Percentiles rank a stretch among this genome's conserved stretches.
Evolutionary conservation across 2,113 vertebrate genomes (phyloP).

Genomic region (Asarcornis scutulata): DNA sequence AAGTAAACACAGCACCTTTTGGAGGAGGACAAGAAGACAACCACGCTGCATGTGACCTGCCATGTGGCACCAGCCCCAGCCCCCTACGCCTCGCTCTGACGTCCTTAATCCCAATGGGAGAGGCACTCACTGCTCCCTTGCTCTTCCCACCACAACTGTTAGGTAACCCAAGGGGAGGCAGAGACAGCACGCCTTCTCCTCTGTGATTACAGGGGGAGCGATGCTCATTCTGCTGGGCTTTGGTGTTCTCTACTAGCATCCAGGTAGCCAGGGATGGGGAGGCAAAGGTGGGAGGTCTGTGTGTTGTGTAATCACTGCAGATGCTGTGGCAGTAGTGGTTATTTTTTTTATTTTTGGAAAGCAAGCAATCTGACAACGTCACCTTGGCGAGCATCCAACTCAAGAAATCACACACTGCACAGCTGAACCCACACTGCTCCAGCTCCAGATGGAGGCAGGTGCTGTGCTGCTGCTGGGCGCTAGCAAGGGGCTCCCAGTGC

Average conservation of each 20-base stretch:
- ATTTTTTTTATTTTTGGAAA: neutral
- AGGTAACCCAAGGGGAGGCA: neutral
- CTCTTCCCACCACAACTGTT: neutral
- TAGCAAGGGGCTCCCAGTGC: no score
- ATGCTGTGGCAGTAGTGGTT: neutral
- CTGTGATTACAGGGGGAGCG: neutral
- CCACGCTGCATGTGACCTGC: neutral
- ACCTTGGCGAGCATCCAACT: neutral
- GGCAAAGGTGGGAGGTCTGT: neutral
- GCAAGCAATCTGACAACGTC: neutral
- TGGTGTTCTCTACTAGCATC: neutral
- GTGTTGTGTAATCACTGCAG: neutral
- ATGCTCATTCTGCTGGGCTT: neutral
- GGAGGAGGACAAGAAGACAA: neutral
- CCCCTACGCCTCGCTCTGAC: accelerated
- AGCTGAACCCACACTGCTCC: neutral
- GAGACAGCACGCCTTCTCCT: neutral
- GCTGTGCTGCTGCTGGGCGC: no score
- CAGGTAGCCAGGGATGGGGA: neutral
- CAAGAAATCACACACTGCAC: neutral
- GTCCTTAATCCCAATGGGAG: neutral
- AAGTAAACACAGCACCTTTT: neutral
- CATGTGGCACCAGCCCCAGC: neutral
- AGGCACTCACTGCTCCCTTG: neutral
- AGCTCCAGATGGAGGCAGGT: no score